Conservation (phyloP, 2,113 vertebrate species). For the Syrmaticus mikado region DNA sequence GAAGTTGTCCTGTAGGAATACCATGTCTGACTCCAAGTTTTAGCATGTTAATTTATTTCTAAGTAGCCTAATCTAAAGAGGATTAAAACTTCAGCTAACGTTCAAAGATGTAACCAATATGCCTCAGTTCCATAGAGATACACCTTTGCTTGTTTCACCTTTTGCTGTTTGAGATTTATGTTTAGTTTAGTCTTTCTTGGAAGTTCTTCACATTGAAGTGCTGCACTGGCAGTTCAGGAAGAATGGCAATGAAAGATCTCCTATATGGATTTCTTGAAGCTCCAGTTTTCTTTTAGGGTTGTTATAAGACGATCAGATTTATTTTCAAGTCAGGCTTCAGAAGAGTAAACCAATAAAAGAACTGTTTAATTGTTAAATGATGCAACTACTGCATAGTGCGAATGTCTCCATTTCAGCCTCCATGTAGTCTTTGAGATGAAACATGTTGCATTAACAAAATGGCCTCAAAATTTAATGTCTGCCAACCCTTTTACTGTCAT, state of each 20-base stretch:
- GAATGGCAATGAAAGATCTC: not conserved
- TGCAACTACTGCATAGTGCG: not conserved
- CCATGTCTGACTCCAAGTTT: accelerated
- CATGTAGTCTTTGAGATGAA: slow-evolving; percentile 1
- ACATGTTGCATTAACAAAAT: not conserved
- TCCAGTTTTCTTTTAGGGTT: not conserved
- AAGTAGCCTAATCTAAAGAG: not conserved
- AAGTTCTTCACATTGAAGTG: not conserved
- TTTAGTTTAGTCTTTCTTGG: not conserved
- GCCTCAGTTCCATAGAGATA: not conserved
- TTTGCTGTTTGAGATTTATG: not conserved
- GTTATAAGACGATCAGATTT: not conserved
- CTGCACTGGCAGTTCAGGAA: not conserved
- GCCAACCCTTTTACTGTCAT: slow-evolving; percentile 4
- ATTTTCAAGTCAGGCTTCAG: not conserved
- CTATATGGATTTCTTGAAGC: not conserved
- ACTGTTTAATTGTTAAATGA: not conserved
- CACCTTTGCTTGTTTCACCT: not conserved
- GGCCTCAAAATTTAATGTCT: slow-evolving; percentile 12
- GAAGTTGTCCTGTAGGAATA: not conserved
- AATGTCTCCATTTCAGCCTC: slow-evolving; percentile 11
- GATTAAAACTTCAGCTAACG: not conserved
- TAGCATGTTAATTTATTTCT: not conserved
- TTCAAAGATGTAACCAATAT: not conserved
- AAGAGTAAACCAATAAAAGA: not conserved